Evolutionary conservation across 1,140 invertebrate species (phyloP).

Genomic region (Rhyacophila brunnea): DNA sequence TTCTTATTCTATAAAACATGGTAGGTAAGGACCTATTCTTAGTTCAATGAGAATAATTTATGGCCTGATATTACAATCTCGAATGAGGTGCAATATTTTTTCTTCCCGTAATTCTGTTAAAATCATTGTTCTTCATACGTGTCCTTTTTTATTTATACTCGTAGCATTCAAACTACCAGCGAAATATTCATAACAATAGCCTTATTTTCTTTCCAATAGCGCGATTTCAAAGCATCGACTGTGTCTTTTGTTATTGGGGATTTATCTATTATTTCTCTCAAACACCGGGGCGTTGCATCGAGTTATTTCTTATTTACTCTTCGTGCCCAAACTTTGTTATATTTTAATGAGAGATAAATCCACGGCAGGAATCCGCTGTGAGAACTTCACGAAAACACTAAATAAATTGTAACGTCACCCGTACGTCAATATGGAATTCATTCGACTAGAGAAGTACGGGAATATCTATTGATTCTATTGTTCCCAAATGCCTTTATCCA

Average conservation of each 20-base stretch:
- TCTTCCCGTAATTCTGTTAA: neutral
- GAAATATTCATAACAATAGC: constrained; percentile 1
- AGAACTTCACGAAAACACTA: no score
- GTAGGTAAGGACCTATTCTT: no score
- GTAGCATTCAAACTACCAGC: neutral
- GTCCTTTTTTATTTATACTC: no score
- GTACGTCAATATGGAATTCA: no score
- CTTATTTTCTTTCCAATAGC: neutral
- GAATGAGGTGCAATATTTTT: neutral
- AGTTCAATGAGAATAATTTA: no score
- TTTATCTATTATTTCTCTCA: constrained; percentile 21
- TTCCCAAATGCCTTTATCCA: no score
- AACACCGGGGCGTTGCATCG: constrained; percentile 11
- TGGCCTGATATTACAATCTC: no score
- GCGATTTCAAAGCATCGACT: neutral
- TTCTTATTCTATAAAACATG: no score
- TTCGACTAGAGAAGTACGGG: no score
- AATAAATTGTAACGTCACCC: no score
- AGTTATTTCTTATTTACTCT: constrained; percentile 8
- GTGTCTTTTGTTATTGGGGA: constrained; percentile 10
- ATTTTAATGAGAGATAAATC: constrained; percentile 19
- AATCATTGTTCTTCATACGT: neutral
- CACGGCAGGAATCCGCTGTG: no score
- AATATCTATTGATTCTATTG: no score
- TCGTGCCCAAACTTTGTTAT: neutral